These are phyloP conservation scores for Anoplolepis gracilipes DNA, from an alignment of 1,140 invertebrate species.

Conservation along the genomic window DNA sequence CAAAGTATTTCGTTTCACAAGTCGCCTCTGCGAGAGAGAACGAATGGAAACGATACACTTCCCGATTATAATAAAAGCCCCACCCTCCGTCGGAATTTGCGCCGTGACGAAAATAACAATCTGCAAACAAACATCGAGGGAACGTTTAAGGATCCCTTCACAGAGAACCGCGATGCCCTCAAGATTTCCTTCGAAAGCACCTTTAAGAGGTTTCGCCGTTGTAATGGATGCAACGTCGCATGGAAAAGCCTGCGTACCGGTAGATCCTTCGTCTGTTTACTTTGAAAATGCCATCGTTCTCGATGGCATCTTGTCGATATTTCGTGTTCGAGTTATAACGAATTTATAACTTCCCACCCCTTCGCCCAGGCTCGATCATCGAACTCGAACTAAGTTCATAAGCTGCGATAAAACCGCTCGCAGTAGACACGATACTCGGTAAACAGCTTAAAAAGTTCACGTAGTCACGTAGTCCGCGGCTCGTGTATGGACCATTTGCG, in stretches of 20 bases:
- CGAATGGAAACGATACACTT: constrained; percentile 4
- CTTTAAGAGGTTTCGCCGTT: constrained; percentile 27
- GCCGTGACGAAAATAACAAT: constrained; percentile 51
- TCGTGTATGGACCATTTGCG: background rate
- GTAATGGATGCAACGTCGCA: constrained; percentile 32
- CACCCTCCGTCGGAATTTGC: background rate
- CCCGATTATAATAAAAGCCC: background rate
- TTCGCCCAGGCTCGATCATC: constrained; percentile 17
- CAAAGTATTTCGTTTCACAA: constrained; percentile 1
- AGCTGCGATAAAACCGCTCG: constrained; percentile 59
- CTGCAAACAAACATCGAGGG: background rate
- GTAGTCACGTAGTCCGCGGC: background rate
- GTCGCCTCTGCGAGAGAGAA: background rate
- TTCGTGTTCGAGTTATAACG: constrained; percentile 54
- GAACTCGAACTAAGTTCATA: constrained; percentile 59
- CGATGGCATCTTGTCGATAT: constrained; percentile 25
- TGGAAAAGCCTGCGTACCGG: background rate
- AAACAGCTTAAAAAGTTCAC: constrained; percentile 66
- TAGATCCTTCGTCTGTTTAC: constrained; percentile 40
- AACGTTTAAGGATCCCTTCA: constrained; percentile 14
- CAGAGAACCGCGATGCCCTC: background rate
- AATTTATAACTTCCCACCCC: constrained; percentile 52
- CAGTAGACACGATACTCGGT: constrained; percentile 47
- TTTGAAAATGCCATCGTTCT: constrained; percentile 12
- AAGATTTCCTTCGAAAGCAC: background rate